These are phyloP conservation scores for Rhyzopertha dominica DNA, from an alignment of 1,140 invertebrate species.

Conservation along the genomic window DNA sequence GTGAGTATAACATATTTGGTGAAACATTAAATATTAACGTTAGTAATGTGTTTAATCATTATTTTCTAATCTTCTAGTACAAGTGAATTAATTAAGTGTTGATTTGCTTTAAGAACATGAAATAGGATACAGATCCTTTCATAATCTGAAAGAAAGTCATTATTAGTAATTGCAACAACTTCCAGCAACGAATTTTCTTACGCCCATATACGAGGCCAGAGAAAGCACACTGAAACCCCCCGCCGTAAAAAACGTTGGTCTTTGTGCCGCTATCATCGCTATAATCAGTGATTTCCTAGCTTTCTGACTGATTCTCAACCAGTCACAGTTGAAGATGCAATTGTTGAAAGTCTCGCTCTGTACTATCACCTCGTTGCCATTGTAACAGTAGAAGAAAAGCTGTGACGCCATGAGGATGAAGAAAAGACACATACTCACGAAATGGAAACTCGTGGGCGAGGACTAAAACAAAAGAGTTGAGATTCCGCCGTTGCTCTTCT, in stretches of 20 bases:
- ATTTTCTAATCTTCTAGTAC: too few relatives aligned
- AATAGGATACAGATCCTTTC: slow-evolving; percentile 15
- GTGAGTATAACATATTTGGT: too few relatives aligned
- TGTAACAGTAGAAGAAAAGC: slow-evolving; percentile 19
- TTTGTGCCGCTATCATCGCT: slow-evolving; percentile 47
- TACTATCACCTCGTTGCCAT: slow-evolving; percentile 23
- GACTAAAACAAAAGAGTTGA: slow-evolving; percentile 4
- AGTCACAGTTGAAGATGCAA: slow-evolving; percentile 24
- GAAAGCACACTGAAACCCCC: slow-evolving; percentile 50
- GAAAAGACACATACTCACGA: slow-evolving; percentile 18
- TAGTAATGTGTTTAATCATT: too few relatives aligned
- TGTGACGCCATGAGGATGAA: slow-evolving; percentile 19
- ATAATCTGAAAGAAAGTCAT: slow-evolving; percentile 19
- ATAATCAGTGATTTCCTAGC: slow-evolving; percentile 45
- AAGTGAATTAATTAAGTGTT: slow-evolving; percentile 15
- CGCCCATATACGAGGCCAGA: slow-evolving; percentile 45
- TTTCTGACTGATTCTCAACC: slow-evolving; percentile 23
- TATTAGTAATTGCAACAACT: background rate
- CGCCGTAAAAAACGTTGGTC: slow-evolving; percentile 45
- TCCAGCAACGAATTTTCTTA: slow-evolving; percentile 25
- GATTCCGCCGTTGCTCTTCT: background rate
- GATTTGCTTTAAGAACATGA: slow-evolving; percentile 16
- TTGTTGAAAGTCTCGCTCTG: slow-evolving; percentile 24
- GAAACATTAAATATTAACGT: too few relatives aligned
- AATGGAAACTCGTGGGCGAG: slow-evolving; percentile 5